A percentile compares a stretch with the other conserved stretches of the same genome.
These are phyloP conservation scores for Australoheros scitulus DNA, from an alignment of 2,113 vertebrate genomes.

Conservation along the genomic window DNA sequence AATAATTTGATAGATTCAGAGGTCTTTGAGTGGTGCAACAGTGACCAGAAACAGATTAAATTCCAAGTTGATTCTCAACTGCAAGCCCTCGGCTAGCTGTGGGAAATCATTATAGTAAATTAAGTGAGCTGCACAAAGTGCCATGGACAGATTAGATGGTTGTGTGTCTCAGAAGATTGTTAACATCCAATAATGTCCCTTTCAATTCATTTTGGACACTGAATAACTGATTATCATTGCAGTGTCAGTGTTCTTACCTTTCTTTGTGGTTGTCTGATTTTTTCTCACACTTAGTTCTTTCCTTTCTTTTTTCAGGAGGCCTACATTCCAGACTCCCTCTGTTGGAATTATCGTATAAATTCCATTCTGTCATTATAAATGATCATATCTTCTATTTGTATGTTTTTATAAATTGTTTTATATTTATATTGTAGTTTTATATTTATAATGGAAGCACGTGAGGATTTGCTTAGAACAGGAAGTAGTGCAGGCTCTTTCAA, in stretches of 20 bases:
- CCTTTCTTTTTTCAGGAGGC: not conserved
- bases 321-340: not conserved
- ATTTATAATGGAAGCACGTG: no score
- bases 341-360: no score
- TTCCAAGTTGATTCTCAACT: conserved; percentile 8
- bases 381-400: no score
- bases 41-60: conserved; percentile 35
- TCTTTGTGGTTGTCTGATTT: not conserved
- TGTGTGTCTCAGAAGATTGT: conserved; percentile 55
- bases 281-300: not conserved
- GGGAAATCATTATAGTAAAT: conserved; percentile 58
- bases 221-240: conserved; percentile 22
- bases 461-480: no score
- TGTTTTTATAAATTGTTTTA: no score
- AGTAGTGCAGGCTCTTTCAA: no score
- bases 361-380: no score
- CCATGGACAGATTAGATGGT: conserved; percentile 47
- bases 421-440: no score
- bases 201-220: conserved; percentile 45
- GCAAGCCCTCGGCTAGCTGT: conserved; percentile 30
- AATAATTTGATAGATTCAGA: conserved; percentile 26
- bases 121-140: conserved; percentile 34
- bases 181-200: conserved; percentile 59
- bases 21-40: not conserved
- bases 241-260: conserved; percentile 6